Base-by-base conservation (phyloP, 1,140 invertebrate genomes). In the Megalopta genalis region DNA sequence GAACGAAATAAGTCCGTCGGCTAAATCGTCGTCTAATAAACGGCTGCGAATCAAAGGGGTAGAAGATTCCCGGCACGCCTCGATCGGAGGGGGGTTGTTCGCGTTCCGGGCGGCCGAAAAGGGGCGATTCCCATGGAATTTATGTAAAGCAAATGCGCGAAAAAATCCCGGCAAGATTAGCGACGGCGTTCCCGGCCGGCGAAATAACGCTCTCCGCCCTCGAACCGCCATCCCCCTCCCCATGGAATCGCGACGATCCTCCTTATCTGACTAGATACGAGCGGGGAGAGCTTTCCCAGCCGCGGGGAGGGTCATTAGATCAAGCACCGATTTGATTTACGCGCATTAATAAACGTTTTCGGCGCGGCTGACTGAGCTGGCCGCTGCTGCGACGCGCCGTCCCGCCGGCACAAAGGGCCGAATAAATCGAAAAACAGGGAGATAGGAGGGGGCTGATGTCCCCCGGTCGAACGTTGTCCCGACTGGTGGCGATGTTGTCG, bases 281-380 rank as follows among this genome's bases (percentile, higher is more conserved):
- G 12, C 23, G 59, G 0, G 16, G 9, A 9, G 5, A 37, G 25
- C 60, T 63, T 63, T 63, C 60, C n/a, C 65, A 46, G 8, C 42
- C 32, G 76, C 80, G 84, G 77, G 80, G 77, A 86, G 64, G 88
- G 80, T 88, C 86, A 85, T 90, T 86, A 86, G 78, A 85, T 88
- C 82, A 83, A 88, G 82, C 85, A 87, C 75, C 81, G 82, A 86
- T 88, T 87, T 89, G 90, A 91, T 91, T 91, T 91, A 91, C 87
- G 88, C 67, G 84, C 87, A 82, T 90, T 90, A 90, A 90, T 91
- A 90, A 90, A 88, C 86, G 88, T 90, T 90, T 88, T 87, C 86
- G 84, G n/a, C 85, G 21, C 8, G 21, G 54, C 54, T 21, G 52
- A 52, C 49, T 52, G 16, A 14, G 49, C 49, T 21, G 49, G 49